Percentiles rank a stretch among this genome's conserved stretches.
Evolutionary conservation across 2,888 invertebrate genomes (phyloP).

Genomic region (Masnerella sp.): DNA sequence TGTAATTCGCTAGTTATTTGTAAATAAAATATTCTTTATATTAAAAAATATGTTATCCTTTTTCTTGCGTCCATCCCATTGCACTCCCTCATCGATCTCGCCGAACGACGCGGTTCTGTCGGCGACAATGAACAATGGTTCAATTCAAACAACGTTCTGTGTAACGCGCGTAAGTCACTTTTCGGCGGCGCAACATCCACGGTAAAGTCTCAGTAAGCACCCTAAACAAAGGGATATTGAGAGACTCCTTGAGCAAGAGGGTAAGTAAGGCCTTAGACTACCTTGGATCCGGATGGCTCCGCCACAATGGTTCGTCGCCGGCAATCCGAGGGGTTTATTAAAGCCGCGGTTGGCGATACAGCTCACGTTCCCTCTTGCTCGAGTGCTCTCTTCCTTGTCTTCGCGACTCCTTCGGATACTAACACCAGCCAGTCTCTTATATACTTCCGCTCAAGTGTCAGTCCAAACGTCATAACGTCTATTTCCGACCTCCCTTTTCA

Average conservation of each 20-base stretch:
- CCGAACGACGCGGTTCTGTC: no score
- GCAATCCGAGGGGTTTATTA: slow-evolving; percentile 76
- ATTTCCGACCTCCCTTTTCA: slow-evolving; percentile 5
- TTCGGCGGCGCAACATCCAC: slow-evolving; percentile 72
- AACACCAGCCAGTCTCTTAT: slow-evolving; percentile 32
- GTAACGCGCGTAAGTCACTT: slow-evolving; percentile 63
- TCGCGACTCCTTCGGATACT: slow-evolving; percentile 55
- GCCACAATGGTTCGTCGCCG: slow-evolving; percentile 74
- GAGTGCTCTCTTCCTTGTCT: slow-evolving; percentile 64
- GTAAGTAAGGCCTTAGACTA: slow-evolving; percentile 63
- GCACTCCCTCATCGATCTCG: no score
- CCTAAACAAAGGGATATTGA: slow-evolving; percentile 76
- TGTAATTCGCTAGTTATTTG: no score
- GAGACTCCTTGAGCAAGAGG: slow-evolving; percentile 65
- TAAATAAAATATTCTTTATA: no score
- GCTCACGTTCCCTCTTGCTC: slow-evolving; percentile 75
- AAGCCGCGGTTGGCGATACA: slow-evolving; percentile 76
- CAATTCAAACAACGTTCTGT: slow-evolving; percentile 49
- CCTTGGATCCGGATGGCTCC: slow-evolving; percentile 69
- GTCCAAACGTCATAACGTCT: slow-evolving; percentile 37
- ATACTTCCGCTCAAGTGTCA: slow-evolving; percentile 40
- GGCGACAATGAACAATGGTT: slow-evolving; percentile 50
- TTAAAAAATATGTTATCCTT: no score
- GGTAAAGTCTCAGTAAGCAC: slow-evolving; percentile 72
- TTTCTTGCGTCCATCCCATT: no score